Evolutionary conservation across 2,888 invertebrate genomes (phyloP).

Genomic region (Stictocephala bisonia): DNA sequence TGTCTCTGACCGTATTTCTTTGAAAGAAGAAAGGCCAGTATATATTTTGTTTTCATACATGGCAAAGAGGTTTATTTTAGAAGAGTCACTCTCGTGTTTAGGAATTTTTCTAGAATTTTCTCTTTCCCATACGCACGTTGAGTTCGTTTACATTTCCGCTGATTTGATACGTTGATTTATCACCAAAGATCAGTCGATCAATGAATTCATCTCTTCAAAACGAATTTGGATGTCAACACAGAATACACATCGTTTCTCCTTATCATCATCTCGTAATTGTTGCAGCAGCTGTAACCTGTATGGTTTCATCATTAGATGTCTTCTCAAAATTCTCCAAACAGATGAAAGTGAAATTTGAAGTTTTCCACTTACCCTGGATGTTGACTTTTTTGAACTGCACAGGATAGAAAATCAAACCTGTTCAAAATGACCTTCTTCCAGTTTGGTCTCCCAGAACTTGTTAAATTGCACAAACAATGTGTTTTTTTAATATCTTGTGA

Average conservation of each 20-base stretch:
- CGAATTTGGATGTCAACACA: constrained; percentile 16
- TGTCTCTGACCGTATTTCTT: too few relatives aligned
- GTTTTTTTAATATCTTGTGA: constrained; percentile 16
- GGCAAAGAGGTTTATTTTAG: too few relatives aligned
- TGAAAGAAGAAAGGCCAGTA: too few relatives aligned
- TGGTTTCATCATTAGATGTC: constrained; percentile 11
- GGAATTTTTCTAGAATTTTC: too few relatives aligned
- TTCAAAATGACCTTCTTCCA: constrained; percentile 8
- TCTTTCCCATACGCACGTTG: too few relatives aligned
- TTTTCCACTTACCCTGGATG: constrained; percentile 5
- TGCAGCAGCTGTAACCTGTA: constrained; percentile 15
- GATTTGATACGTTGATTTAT: too few relatives aligned
- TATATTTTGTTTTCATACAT: too few relatives aligned
- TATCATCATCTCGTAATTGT: constrained; percentile 2
- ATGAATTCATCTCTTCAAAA: constrained; percentile 16
- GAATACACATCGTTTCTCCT: constrained; percentile 6
- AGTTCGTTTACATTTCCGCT: too few relatives aligned
- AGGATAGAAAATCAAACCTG: constrained; percentile 13
- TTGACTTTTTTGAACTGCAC: constrained; percentile 17
- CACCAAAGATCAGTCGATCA: constrained; percentile 24
- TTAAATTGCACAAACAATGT: background rate
- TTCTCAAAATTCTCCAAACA: constrained; percentile 24
- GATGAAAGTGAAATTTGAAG: constrained; percentile 22
- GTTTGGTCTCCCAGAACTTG: constrained; percentile 6
- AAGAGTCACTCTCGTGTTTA: too few relatives aligned